phyloP scores from a whole-genome alignment of 2,113 vertebrate species.

The Meles meles region DNA sequence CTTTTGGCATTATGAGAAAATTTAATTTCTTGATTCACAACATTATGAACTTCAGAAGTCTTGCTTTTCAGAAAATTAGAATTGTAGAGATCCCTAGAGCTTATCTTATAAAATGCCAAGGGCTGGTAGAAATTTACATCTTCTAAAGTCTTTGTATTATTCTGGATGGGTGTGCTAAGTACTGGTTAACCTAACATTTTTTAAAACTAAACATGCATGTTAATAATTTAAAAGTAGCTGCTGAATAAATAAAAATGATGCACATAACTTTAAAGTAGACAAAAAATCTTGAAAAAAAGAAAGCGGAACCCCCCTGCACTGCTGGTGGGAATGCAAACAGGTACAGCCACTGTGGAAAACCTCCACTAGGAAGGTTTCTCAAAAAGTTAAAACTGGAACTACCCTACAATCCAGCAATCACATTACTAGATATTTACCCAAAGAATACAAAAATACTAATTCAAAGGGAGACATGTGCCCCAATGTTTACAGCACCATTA shows the following conservation, averaged over 20 bases:
- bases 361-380: neutral
- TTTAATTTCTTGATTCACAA: neutral
- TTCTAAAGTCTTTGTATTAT: constrained; percentile 31
- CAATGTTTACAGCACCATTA: neutral
- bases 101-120: constrained; percentile 30
- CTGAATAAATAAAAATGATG: constrained; percentile 44
- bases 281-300: neutral
- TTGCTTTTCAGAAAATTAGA: constrained; percentile 23
- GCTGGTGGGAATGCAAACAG: neutral
- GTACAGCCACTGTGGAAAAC: neutral
- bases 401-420: neutral
- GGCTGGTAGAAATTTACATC: neutral
- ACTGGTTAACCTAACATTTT: constrained; percentile 34
- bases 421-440: neutral
- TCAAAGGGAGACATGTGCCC: neutral
- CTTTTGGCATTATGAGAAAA: neutral
- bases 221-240: constrained; percentile 30
- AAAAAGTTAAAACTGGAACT: neutral
- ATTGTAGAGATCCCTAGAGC: constrained; percentile 5
- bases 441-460: neutral
- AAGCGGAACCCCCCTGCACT: neutral
- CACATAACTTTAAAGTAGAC: neutral
- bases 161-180: neutral
- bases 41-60: constrained; percentile 47
- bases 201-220: neutral